Base-by-base conservation (phyloP, 2,113 vertebrate genomes). In the Leptosomus discolor region DNA sequence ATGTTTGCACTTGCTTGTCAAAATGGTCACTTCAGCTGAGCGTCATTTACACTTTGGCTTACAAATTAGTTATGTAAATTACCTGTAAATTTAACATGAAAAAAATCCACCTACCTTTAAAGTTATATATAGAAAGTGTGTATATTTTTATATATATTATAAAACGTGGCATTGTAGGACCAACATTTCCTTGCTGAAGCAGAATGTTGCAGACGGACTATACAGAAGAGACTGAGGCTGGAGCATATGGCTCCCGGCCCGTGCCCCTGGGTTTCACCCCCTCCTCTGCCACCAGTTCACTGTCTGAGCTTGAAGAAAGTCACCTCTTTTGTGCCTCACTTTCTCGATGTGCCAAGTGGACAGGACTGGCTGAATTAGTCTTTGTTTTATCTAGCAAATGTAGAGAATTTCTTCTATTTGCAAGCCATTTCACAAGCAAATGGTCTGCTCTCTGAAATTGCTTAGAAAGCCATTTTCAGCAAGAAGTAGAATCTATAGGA, bases 21-120 rank as follows among this genome's bases (percentile, higher is more conserved):
- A 90, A 96, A 96, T 81, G 95, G 94, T 96, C 96, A 95, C 90
- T 97, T 95, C 88, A 68, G 83, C 92, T 95, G 92, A 96, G 65
- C 87, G 4, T 94, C 94, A 81, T 90, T 97, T 97, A 91, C 91
- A 96, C 95, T 84, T 58, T 83, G 70, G 81, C 75, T 96, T 95
- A 93, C 86, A 88, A 97, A 96, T 97, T 97, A 95, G 84, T 94
- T 89, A 97, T 97, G 97, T 46, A 97, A 97, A 97, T 97, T 95
- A 88, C 39, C 61, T 91, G 45, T 79, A 70, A 85, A 97, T 95
- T 77, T 96, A 94, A 92, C 48, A 68, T 9, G 29, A 75, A 85
- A 70, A 84, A 79, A 69, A 69, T 22, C 46, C 57, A 71, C 39
- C 93, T 93, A 8, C 50, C 22, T 93, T 85, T 73, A 46, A 61